Conservation (phyloP, 2,113 vertebrate species). For the Takifugu bimaculatus region DNA sequence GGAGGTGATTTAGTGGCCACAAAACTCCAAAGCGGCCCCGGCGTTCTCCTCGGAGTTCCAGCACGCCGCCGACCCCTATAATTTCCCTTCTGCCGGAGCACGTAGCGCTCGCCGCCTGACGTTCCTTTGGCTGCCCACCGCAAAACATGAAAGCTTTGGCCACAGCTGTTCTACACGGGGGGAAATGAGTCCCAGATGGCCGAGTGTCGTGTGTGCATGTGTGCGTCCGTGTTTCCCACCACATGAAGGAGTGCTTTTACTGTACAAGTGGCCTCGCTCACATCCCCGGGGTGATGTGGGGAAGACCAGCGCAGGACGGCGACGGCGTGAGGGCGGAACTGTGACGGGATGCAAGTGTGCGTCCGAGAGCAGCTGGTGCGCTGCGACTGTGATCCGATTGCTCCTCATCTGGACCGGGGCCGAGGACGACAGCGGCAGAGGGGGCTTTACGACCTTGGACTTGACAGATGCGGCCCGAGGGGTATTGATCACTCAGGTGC, state of each 20-base stretch:
- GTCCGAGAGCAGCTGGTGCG: conserved; percentile 26
- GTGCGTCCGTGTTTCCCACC: conserved; percentile 48
- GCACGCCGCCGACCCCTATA: conserved; percentile 49
- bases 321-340: conserved; percentile 35
- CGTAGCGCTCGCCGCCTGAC: conserved; percentile 35
- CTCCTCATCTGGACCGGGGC: neutral
- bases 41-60: conserved; percentile 48
- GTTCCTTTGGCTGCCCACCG: conserved; percentile 59
- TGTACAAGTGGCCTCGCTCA: conserved; percentile 61
- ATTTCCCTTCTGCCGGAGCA: conserved; percentile 63
- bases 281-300: conserved; percentile 47
- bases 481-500: conserved; percentile 41
- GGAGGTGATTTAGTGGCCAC: conserved; percentile 12
- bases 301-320: conserved; percentile 35
- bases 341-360: conserved; percentile 14
- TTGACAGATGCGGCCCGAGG: conserved; percentile 17
- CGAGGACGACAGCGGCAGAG: neutral
- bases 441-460: conserved; percentile 22
- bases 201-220: conserved; percentile 50
- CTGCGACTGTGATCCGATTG: conserved; percentile 2
- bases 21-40: conserved; percentile 45
- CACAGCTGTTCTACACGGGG: conserved; percentile 63
- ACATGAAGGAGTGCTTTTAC: conserved; percentile 63
- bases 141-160: conserved; percentile 66
- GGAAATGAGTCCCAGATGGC: conserved; percentile 67